Percentiles rank a stretch among this genome's conserved stretches.
phyloP scores from a whole-genome alignment of 2,797 vertebrate species.

The Artibeus lituratus region DNA sequence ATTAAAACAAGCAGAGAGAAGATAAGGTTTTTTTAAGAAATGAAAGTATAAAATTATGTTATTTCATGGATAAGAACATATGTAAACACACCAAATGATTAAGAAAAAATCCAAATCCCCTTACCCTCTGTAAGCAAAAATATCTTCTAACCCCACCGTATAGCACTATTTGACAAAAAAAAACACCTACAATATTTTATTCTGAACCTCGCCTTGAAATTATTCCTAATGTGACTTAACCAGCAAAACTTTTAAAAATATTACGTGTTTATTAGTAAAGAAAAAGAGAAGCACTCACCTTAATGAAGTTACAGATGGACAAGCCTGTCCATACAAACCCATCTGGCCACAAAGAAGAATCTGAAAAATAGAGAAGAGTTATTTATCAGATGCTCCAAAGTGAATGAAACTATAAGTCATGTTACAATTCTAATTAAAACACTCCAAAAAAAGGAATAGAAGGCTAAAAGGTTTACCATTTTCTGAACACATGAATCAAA shows the following conservation, averaged over 20 bases:
- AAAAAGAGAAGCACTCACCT: slow-evolving; percentile 65
- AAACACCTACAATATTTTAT: neutral
- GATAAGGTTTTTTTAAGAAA: neutral
- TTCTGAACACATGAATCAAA: slow-evolving; percentile 41
- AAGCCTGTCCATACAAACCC: slow-evolving; percentile 79
- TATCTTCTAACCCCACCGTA: neutral
- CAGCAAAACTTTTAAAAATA: slow-evolving; percentile 27
- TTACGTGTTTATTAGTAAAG: slow-evolving; percentile 1
- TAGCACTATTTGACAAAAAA: neutral
- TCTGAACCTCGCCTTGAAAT: neutral
- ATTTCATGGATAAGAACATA: neutral
- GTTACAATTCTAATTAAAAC: slow-evolving; percentile 38
- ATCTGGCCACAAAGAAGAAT: slow-evolving; percentile 78
- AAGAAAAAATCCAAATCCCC: slow-evolving; percentile 22
- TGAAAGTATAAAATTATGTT: neutral
- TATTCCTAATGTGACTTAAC: slow-evolving; percentile 26
- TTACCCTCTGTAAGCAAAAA: slow-evolving; percentile 18
- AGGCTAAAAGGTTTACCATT: slow-evolving; percentile 37
- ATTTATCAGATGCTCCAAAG: slow-evolving; percentile 42
- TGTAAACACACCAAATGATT: slow-evolving; percentile 23
- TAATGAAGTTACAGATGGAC: slow-evolving; percentile 79
- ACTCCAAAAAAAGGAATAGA: slow-evolving; percentile 13
- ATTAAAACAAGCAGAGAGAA: neutral
- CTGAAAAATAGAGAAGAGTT: slow-evolving; percentile 67
- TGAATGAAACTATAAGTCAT: slow-evolving; percentile 39